Base-by-base conservation (phyloP, 2,113 vertebrate genomes). In the Mastomys coucha region DNA sequence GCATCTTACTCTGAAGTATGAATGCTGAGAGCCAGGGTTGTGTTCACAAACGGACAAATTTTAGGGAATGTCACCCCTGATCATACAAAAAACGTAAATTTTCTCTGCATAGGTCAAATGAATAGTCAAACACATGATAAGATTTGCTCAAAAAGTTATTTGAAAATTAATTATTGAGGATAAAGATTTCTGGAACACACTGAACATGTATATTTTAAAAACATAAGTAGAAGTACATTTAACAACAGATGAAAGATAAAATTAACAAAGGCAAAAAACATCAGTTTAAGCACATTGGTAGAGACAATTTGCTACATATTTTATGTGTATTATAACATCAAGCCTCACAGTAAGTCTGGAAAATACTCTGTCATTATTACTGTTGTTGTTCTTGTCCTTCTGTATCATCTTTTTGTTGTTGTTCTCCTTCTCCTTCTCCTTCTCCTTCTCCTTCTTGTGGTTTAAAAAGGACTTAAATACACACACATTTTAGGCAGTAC, bases 21-120 rank as follows among this genome's bases (percentile, higher is more conserved):
- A 88, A 96, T 96, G 42, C 72, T 92, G 60, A n/a, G 31, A 92
- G 73, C 42, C 69, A 94, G 16, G 22, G 33, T 53, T 16, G 73
- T 91, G 96, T 89, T 89, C 75, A 94, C 76, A 92, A 94, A 87
- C 60, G 51, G 73, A 69, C 36, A 95, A 93, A 91, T 72, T 81
- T 86, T 78, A 96, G 7, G 51, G 87, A 96, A 91, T 93, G 3
- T 14, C 20, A 73, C 17, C 80, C 49, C 17, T 94, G 45, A 82
- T 86, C 45, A 90, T 49, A 90, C 69, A 96, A 97, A 91, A 93
- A 92, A 84, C 67, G 20, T 94, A 80, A 95, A 76, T 69, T 85
- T 98, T 89, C 51, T 91, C 58, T 81, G 28, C 56, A 81, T 94
- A 95, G 88, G 67, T 60, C 72, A 89, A 96, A 92, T 84, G 26